phyloP scores from a whole-genome alignment of 1,140 invertebrate species.

The Agrilus planipennis region DNA sequence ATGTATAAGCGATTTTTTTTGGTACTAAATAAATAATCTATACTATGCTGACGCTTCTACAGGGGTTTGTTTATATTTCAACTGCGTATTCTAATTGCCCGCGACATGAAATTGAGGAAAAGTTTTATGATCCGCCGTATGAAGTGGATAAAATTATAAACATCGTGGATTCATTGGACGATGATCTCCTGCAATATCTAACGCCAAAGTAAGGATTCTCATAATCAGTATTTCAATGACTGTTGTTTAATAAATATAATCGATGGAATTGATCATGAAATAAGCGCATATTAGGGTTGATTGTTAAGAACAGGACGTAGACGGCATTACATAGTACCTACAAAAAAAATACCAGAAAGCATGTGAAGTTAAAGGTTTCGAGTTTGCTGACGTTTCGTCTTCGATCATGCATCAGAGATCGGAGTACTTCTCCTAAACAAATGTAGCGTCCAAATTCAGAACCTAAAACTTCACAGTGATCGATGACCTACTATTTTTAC shows the following conservation, averaged over 20 bases:
- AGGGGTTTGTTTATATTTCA: conserved; percentile 37
- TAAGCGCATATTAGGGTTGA: no score
- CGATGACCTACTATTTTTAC: no score
- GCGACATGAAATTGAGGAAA: conserved; percentile 30
- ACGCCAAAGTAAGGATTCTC: conserved; percentile 37
- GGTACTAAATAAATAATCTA: not conserved
- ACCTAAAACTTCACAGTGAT: no score
- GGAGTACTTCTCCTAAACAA: no score
- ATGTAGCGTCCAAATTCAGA: no score
- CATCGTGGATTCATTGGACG: conserved; percentile 34
- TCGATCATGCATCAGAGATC: no score
- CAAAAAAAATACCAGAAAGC: conserved; percentile 40
- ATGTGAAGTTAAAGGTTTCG: conserved; percentile 37
- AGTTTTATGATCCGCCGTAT: conserved; percentile 38
- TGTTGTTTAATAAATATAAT: no score
- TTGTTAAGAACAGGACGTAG: conserved; percentile 44
- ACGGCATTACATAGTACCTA: conserved; percentile 31
- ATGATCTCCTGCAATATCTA: conserved; percentile 29
- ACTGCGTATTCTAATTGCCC: conserved; percentile 53
- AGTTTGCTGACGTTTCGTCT: no score
- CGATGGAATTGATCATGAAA: no score
- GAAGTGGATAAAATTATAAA: conserved; percentile 36
- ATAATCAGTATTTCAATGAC: not conserved
- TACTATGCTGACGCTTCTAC: no score
- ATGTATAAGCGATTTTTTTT: conserved; percentile 14